Evolutionary conservation across 2,113 vertebrate genomes (phyloP).

Genomic region (Rhinoptilus africanus): DNA sequence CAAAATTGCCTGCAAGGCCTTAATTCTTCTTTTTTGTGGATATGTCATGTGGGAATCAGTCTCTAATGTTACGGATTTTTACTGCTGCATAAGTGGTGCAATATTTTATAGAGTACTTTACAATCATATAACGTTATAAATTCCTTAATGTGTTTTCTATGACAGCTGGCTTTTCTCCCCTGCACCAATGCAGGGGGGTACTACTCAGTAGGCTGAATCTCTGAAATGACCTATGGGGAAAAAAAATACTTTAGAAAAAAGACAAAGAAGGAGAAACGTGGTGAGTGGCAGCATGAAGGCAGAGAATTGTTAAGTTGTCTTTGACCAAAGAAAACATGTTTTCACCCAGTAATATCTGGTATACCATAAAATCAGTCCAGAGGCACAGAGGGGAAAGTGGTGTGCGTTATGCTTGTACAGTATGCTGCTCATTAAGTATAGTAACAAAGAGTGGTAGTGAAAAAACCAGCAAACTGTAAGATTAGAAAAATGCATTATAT

Average conservation of each 20-base stretch:
- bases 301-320: neutral
- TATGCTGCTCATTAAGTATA: neutral
- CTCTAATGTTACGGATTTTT: neutral
- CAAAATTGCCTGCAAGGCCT: neutral
- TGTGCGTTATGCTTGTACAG: neutral
- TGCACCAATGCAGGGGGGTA: neutral
- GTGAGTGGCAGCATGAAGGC: neutral
- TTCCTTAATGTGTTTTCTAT: neutral
- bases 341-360: neutral
- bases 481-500: neutral
- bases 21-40: neutral
- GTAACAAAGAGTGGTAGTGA: neutral
- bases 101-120: neutral
- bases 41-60: neutral
- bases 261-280: neutral
- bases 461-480: neutral
- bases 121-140: neutral
- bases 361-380: neutral
- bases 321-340: neutral
- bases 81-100: neutral
- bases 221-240: neutral
- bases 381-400: rapidly evolving
- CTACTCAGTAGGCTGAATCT: neutral
- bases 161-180: neutral
- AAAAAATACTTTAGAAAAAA: neutral